Percentiles rank a stretch among this genome's conserved stretches.
phyloP scores from a whole-genome alignment of 2,888 invertebrate genomes.

The Drosophila subsilvestris region DNA sequence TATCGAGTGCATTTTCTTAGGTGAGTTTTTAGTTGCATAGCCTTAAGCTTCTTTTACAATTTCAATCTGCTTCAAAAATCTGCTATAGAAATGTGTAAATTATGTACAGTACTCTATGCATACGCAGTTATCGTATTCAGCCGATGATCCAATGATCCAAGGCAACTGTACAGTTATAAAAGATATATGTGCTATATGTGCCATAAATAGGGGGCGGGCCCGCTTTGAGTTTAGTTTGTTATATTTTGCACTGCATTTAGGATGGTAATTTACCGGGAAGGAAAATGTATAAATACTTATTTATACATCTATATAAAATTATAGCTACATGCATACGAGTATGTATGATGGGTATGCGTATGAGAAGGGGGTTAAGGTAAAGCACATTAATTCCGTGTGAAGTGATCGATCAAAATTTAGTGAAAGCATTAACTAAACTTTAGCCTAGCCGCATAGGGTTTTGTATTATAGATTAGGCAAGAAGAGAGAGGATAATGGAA shows the following conservation, averaged over 20 bases:
- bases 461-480: constrained; percentile 48
- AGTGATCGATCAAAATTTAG: constrained; percentile 72
- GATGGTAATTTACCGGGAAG: constrained; percentile 1
- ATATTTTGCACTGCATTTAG: constrained; percentile 37
- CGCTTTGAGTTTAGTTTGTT: constrained; percentile 32
- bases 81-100: constrained; percentile 41
- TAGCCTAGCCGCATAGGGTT: constrained; percentile 42
- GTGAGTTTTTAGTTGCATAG: constrained; percentile 70
- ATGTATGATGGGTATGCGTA: background rate
- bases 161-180: constrained; percentile 53
- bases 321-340: background rate
- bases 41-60: constrained; percentile 45
- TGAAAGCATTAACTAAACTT: constrained; percentile 52
- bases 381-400: constrained; percentile 49
- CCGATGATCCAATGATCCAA: constrained; percentile 58
- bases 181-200: constrained; percentile 69
- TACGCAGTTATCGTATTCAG: constrained; percentile 16
- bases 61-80: constrained; percentile 17
- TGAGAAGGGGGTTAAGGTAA: background rate
- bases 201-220: constrained; percentile 55
- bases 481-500: background rate
- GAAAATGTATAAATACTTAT: constrained; percentile 24
- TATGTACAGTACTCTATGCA: constrained; percentile 45
- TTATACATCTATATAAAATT: constrained; percentile 18
- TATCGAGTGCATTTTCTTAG: constrained; percentile 24